Base-by-base conservation (phyloP, 2,888 invertebrate genomes). In the Rhabditophanes sp. region DNA sequence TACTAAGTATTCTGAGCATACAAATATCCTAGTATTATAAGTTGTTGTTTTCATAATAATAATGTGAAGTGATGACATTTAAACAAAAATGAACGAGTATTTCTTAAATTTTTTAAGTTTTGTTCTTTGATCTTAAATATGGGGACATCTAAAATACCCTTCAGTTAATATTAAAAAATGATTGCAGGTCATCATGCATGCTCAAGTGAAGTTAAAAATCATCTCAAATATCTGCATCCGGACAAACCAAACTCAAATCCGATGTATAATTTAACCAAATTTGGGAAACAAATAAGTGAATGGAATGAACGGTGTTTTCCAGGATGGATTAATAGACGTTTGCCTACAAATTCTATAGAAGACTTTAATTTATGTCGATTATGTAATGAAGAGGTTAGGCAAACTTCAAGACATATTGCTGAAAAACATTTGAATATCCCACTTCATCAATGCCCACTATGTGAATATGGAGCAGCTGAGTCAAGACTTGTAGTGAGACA, bases 171-270 rank as follows among this genome's bases (percentile, higher is more conserved):
- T n/a, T n/a, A n/a, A n/a, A n/a, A n/a, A n/a, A n/a, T n/a, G n/a
- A n/a, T n/a, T n/a, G n/a, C n/a, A n/a, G n/a, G 48, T 11, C 52
- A 52, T 29, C 45, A 52, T 25, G 49, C 52, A 9, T 53, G 53
- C 26, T 46, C 46, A 8, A 46, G 45, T 9, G 52, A 52, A 31
- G 52, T 52, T 24, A 35, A 50, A 7, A 35, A 39, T 3, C 52
- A 52, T 19, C 52, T 52, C 33, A 44, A 43, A 27, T 44, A 33
- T 15, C 31, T 35, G 3, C 50, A 50, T 25, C 42, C 43, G n/a
- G 41, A 53, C 4, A 32, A 45, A 9, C 26, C 48, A 7, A 45
- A 54, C 18, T 25, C 42, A n/a, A 22, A 36, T 26, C 52, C 52
- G 2, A 33, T 38, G 8, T 40, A 48, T 7, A 52, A 52, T 39